Percentiles rank a stretch among this genome's conserved stretches.
phyloP scores from a whole-genome alignment of 2,113 vertebrate genomes.

The Acanthisitta chloris region DNA sequence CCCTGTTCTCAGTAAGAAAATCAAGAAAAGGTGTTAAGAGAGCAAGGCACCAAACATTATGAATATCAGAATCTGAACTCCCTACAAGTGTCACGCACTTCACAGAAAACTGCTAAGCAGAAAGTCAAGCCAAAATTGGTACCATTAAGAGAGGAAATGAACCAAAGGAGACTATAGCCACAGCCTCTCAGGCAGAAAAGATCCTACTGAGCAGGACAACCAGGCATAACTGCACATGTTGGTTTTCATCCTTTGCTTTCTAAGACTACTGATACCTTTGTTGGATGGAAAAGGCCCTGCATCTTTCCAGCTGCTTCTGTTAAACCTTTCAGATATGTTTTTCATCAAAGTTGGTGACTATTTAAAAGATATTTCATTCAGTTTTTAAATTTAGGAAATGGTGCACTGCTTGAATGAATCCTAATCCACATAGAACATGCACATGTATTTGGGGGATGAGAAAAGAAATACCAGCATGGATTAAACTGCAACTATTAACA shows the following conservation, averaged over 20 bases:
- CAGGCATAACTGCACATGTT: background rate
- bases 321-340: background rate
- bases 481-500: background rate
- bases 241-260: background rate
- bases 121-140: background rate
- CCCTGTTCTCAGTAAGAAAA: background rate
- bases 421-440: background rate
- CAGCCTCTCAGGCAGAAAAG: accelerated
- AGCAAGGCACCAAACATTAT: background rate
- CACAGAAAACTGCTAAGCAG: background rate
- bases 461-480: background rate
- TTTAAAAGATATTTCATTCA: background rate
- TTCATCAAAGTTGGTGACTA: background rate
- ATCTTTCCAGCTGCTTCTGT: background rate
- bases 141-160: background rate
- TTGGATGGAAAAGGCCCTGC: background rate
- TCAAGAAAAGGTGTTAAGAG: background rate
- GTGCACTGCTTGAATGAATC: background rate
- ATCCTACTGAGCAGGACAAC: background rate
- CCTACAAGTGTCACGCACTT: background rate
- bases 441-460: background rate
- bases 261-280: background rate
- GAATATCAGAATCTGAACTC: background rate
- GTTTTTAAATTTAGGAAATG: background rate
- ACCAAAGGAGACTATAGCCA: background rate